Conservation (phyloP, 2,888 invertebrate species). For the Trimorus sp. region DNA sequence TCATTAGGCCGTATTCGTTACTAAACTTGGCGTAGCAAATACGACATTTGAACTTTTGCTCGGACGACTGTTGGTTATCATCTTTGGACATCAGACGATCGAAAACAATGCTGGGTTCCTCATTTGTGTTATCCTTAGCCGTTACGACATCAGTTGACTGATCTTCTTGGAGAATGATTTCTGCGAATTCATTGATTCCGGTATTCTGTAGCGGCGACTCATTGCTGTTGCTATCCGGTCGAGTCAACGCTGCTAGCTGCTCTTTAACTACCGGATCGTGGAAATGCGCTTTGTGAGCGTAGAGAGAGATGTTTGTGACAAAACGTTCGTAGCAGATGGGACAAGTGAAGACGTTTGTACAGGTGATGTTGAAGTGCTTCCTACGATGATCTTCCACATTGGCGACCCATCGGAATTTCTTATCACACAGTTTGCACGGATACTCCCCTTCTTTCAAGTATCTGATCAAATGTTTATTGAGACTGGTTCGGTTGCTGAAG, state of each 20-base stretch:
- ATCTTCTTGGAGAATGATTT: conserved; percentile 34
- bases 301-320: conserved; percentile 45
- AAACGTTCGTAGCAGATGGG: conserved; percentile 51
- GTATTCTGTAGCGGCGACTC: conserved; percentile 26
- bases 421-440: conserved; percentile 50
- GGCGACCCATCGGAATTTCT: conserved; percentile 53
- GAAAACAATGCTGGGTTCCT: too few relatives aligned
- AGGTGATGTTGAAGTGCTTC: conserved; percentile 57
- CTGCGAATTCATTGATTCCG: conserved; percentile 27
- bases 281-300: conserved; percentile 60
- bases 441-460: conserved; percentile 52
- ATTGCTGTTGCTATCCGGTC: not conserved
- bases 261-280: conserved; percentile 21
- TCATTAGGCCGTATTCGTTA: conserved; percentile 36
- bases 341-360: conserved; percentile 46
- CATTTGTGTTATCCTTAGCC: not conserved
- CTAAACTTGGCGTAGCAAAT: conserved; percentile 31
- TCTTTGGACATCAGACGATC: too few relatives aligned
- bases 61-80: too few relatives aligned
- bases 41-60: conserved; percentile 21
- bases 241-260: not conserved
- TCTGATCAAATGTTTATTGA: conserved; percentile 50
- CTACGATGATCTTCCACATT: conserved; percentile 56
- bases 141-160: not conserved
- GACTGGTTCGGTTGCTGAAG: conserved; percentile 24